Evolutionary conservation across 2,797 vertebrate species (phyloP), one percentile per base, ranked within the genome.

Genomic region (Melanotaenia maccullochi): DNA sequence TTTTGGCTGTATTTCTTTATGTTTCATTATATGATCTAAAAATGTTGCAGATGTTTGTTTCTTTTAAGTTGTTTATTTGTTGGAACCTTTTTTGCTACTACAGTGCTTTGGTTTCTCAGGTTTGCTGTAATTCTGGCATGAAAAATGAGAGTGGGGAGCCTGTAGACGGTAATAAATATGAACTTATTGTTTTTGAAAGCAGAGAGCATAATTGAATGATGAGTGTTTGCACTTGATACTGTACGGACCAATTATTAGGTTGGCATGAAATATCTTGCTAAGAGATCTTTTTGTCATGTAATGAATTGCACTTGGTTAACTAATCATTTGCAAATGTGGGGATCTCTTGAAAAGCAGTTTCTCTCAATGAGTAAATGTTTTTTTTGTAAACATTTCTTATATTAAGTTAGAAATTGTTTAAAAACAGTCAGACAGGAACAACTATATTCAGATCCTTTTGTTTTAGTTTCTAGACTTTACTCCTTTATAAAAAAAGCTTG

Each of bases 131-230:
- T 30, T 56, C 38, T 42, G 13, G 38, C 55, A 67, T 58, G 2
- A 28, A 49, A 65, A 28, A 30, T 64, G 9, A 28, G 28, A 74
- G 47, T 57, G 30, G 62, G 32, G 38, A 59, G 22, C 65, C 24
- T 25, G 22, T 33, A 49, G 59, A 38, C 36, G 22, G 30, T 22
- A 49, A 40, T 33, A 22, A 58, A 73, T 44, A 58, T 22, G 40
- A 57, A 71, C 44, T 22, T 22, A 42, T 32, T 61, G 22, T 40
- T 49, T 69, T 33, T 54, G 13, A 61, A 68, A 76, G 28, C 9
- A 25, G 59, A 25, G 33, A 62, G 54, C 33, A 40, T 63, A 61
- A 49, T 16, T 24, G 58, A 52, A 76, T 30, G 36, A 74, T 65
- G 30, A 71, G 60, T 11, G 5, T 47, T 49, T 71, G 20, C 44